These are phyloP conservation scores for Prosapia bicincta DNA, from an alignment of 2,888 invertebrate genomes.

Conservation along the genomic window DNA sequence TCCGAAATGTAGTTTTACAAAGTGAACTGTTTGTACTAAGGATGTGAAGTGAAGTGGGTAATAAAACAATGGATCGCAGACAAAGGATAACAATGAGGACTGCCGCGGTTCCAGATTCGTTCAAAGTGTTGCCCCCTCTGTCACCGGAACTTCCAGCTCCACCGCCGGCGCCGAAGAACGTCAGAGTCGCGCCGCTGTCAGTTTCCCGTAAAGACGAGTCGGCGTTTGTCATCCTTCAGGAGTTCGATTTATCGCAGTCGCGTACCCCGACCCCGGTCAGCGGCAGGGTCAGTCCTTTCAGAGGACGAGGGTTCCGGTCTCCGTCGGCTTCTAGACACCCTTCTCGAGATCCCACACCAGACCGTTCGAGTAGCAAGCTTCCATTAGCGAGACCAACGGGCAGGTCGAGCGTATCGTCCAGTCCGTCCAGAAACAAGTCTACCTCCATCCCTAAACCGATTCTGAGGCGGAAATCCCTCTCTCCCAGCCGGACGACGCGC, in stretches of 20 bases:
- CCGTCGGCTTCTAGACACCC: constrained; percentile 47
- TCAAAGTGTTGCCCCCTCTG: constrained; percentile 37
- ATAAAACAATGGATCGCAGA: background rate
- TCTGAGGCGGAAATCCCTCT: constrained; percentile 13
- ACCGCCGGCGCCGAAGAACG: constrained; percentile 35
- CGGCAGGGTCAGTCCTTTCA: constrained; percentile 58
- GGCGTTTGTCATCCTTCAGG: constrained; percentile 66
- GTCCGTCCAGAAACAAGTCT: constrained; percentile 1
- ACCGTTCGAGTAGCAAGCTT: constrained; percentile 48
- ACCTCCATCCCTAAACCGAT: constrained; percentile 20
- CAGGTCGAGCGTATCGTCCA: constrained; percentile 9
- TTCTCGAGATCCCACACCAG: constrained; percentile 56
- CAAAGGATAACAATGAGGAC: background rate
- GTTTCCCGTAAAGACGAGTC: constrained; percentile 42
- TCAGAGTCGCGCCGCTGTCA: constrained; percentile 35
- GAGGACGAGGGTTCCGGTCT: constrained; percentile 54
- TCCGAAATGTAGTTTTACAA: background rate
- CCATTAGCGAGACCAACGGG: constrained; percentile 44
- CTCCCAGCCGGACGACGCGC: constrained; percentile 6
- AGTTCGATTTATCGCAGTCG: constrained; percentile 47
- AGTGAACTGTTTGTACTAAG: background rate
- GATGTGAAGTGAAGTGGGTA: background rate
- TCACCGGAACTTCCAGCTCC: constrained; percentile 36
- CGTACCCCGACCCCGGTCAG: constrained; percentile 42
- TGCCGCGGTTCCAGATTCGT: constrained; percentile 29